Conservation (phyloP, 2,113 vertebrate genomes). For the Colinus virginianus region DNA sequence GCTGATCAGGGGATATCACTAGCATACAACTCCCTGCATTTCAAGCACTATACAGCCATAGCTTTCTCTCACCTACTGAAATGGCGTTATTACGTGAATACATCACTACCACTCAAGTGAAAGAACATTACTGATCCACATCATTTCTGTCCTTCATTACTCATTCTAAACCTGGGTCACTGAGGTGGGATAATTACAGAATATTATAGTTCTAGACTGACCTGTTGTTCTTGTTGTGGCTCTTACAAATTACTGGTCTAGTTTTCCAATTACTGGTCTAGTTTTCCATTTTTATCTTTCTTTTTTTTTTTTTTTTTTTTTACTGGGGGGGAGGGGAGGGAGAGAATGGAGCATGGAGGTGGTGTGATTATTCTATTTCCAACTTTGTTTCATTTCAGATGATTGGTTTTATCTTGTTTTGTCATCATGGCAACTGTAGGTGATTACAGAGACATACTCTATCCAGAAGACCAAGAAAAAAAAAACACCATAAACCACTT, state of each 20-base stretch:
- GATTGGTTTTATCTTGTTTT: constrained; percentile 33
- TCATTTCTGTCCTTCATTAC: neutral
- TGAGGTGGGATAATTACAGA: neutral
- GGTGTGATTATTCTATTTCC: constrained; percentile 5
- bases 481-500: constrained; percentile 20
- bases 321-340: neutral
- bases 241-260: neutral
- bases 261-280: neutral
- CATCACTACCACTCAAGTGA: neutral
- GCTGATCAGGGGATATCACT: neutral
- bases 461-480: constrained; percentile 32
- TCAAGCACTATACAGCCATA: neutral
- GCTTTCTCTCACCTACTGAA: neutral
- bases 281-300: neutral
- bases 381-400: neutral
- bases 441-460: constrained; percentile 47
- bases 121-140: neutral
- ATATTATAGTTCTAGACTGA: neutral
- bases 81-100: neutral
- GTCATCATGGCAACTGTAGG: neutral
- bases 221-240: neutral
- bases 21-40: neutral
- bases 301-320: neutral
- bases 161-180: neutral
- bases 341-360: neutral